Conservation (phyloP, 2,888 invertebrate species). For the Venustoraphidia nigricollis region DNA sequence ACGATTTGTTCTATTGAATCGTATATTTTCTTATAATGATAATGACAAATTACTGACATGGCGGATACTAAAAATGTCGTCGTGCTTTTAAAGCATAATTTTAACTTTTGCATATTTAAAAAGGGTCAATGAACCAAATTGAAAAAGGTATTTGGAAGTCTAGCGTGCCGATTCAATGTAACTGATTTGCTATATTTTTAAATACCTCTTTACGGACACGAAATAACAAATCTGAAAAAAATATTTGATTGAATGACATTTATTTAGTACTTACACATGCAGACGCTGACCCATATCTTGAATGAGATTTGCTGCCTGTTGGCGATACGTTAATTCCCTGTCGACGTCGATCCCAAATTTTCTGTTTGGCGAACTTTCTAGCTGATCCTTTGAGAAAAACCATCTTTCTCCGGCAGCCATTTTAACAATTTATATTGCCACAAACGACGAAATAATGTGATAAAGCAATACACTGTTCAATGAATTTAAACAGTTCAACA, state of each 20-base stretch:
- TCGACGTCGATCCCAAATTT: slow-evolving; percentile 83
- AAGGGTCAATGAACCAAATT: no score
- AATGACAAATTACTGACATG: no score
- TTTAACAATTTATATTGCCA: slow-evolving; percentile 40
- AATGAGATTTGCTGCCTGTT: slow-evolving; percentile 94
- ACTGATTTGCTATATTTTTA: no score
- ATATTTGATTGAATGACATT: slow-evolving; percentile 30
- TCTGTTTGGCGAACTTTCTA: slow-evolving; percentile 81
- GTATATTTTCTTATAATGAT: no score
- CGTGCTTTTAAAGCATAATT: no score
- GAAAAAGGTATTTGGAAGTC: no score
- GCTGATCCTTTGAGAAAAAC: slow-evolving; percentile 90
- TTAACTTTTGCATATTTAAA: no score
- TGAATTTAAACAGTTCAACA: slow-evolving; percentile 4
- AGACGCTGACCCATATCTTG: slow-evolving; percentile 98
- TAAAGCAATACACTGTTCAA: not conserved
- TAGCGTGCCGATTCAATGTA: no score
- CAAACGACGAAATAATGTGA: slow-evolving; percentile 23
- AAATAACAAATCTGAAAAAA: slow-evolving; percentile 35
- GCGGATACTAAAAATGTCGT: no score
- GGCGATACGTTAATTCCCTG: slow-evolving; percentile 88
- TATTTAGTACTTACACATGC: slow-evolving; percentile 56
- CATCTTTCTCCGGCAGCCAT: slow-evolving; percentile 77
- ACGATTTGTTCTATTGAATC: no score
- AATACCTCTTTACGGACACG: no score